Evolutionary conservation across 2,888 invertebrate species (phyloP).

Genomic region (Idaea dimidiata): DNA sequence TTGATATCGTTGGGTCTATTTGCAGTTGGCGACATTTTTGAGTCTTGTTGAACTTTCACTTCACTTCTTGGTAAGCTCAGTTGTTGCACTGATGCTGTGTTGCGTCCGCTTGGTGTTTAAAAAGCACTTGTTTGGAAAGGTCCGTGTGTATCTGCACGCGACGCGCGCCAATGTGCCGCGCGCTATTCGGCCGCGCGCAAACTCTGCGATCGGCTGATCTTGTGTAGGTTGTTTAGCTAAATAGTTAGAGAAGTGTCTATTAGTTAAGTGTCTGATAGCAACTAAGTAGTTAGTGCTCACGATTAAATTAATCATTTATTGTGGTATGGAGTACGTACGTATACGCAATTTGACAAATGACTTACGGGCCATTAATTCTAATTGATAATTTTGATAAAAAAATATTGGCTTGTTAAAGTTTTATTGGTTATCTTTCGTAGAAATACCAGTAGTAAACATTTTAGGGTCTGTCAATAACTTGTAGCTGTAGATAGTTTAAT

Average conservation of each 20-base stretch:
- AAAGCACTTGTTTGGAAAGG: slow-evolving; percentile 23
- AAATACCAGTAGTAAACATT: background rate
- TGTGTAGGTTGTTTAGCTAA: background rate
- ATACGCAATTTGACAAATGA: background rate
- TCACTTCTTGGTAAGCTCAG: slow-evolving; percentile 29
- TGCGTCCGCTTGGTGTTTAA: slow-evolving; percentile 18
- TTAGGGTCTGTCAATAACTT: background rate
- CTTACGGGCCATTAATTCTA: background rate
- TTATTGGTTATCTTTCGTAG: background rate
- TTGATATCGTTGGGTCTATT: slow-evolving; percentile 57
- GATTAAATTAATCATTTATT: background rate
- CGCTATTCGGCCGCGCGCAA: slow-evolving; percentile 18
- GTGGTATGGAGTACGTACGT: background rate
- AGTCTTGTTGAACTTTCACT: slow-evolving; percentile 13
- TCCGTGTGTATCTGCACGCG: slow-evolving; percentile 24
- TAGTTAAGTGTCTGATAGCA: background rate
- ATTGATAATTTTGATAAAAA: background rate
- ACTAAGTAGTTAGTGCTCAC: background rate
- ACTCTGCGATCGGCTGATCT: background rate
- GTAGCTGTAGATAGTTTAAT: background rate
- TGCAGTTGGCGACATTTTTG: slow-evolving; percentile 39
- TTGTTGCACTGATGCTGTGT: slow-evolving; percentile 27
- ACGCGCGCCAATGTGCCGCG: slow-evolving; percentile 13
- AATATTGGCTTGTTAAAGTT: background rate
- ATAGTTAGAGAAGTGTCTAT: background rate